Evolutionary conservation across 2,888 invertebrate genomes (phyloP), one percentile per base, ranked within the genome.

Genomic region (Lapara coniferarum): DNA sequence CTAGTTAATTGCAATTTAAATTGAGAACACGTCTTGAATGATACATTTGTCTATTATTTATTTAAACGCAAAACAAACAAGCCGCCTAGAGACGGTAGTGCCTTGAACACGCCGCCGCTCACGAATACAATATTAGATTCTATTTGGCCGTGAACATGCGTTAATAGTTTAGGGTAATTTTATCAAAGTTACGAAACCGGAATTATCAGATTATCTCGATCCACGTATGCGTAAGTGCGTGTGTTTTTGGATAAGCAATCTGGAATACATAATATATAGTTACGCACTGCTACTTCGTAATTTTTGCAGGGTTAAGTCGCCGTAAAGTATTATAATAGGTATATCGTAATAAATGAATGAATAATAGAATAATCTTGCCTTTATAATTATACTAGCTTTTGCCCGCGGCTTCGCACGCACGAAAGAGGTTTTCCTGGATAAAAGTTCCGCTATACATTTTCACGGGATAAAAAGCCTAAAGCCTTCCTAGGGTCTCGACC

Each of bases 101-200:
- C 63, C 63, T 63, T 63, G 63, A 63, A 46, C 12, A 63, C 10
- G 19, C 12, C 49, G 46, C 63, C 44, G 16, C 19, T 49, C 63
- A 16, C 59, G 63, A 49, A 63, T 63, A 49, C 49, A 0, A 63
- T 63, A 63, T 63, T 63, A 49, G 19, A 16, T 63, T 49, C 49
- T 19, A 19, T 49, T 46, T 72, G 77, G 52, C 75, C 76, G 55
- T 78, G 74, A 73, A 59, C 49, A 51, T 49, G 59, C 58, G 70
- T 71, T 74, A 72, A 74, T 55, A 46, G 16, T 19, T 46, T 73
- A 66, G 56, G 66, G 72, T 76, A 78, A 78, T 75, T 78, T 70
- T 69, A 55, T 63, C 66, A 71, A 49, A 67, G 71, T 81, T 78
- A 72, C 78, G 78, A 77, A 80, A 80, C 68, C 69, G 71, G 74